A percentile compares a stretch with the other conserved stretches of the same genome.
Evolutionary conservation across 2,113 vertebrate genomes (phyloP).

Genomic region (Numida meleagris): DNA sequence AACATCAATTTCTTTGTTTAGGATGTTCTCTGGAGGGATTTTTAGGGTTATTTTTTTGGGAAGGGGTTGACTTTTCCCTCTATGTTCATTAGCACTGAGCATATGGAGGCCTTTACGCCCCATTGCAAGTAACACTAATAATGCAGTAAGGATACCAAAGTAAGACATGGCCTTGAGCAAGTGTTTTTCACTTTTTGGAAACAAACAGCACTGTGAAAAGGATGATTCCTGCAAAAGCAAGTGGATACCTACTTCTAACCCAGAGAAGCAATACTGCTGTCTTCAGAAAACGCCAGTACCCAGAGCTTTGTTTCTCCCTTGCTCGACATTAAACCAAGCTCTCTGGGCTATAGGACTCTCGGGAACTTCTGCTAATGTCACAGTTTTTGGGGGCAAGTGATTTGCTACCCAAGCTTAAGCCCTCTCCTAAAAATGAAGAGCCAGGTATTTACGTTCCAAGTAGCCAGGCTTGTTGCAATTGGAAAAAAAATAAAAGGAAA

Average conservation of each 20-base stretch:
- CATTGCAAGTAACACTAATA: not conserved
- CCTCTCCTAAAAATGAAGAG: not conserved
- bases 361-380: not conserved
- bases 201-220: not conserved
- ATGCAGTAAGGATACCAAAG: rapidly evolving
- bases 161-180: not conserved
- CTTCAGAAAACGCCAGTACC: not conserved
- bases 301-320: not conserved
- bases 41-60: not conserved
- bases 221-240: not conserved
- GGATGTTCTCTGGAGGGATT: not conserved
- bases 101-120: too few relatives aligned
- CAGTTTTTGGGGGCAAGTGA: not conserved
- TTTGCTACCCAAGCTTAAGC: not conserved
- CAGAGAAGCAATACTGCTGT: too few relatives aligned
- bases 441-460: not conserved
- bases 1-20: not conserved
- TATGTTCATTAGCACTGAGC: not conserved
- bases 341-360: not conserved
- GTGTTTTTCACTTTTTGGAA: too few relatives aligned
- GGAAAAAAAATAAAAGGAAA: slow-evolving; percentile 3
- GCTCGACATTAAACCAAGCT: not conserved
- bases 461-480: not conserved
- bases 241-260: not conserved
- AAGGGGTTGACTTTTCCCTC: not conserved